Percentiles rank a stretch among this genome's conserved stretches.
These are phyloP conservation scores for Siniperca scherzeri DNA, from an alignment of 2,797 vertebrate species.

Conservation along the genomic window DNA sequence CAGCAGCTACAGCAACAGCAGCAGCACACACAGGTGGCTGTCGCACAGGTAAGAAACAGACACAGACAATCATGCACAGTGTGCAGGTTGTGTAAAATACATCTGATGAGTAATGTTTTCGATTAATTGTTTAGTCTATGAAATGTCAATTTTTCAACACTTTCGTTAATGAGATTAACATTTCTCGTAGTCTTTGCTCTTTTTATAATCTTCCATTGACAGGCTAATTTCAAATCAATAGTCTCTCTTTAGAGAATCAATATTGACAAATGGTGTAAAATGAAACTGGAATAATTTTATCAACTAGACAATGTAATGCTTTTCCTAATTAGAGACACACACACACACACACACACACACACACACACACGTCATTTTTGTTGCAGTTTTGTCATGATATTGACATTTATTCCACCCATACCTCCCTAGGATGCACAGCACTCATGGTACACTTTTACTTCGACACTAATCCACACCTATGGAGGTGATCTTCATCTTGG, in stretches of 20 bases:
- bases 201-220: background rate
- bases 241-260: background rate
- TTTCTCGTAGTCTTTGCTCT: background rate
- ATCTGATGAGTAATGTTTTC: background rate
- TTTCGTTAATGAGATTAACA: background rate
- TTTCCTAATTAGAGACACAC: background rate
- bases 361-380: background rate
- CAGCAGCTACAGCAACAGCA: slow-evolving; percentile 93
- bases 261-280: background rate
- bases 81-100: background rate
- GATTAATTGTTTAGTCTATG: background rate
- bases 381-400: background rate
- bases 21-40: slow-evolving; percentile 90
- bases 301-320: background rate
- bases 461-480: background rate
- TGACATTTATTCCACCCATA: background rate
- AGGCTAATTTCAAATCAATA: slow-evolving; percentile 6
- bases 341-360: too few species aligned
- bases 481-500: background rate
- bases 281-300: background rate
- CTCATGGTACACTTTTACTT: background rate
- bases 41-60: slow-evolving; percentile 84
- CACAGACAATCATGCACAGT: too few species aligned
- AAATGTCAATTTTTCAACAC: background rate
- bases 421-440: background rate